Percentiles rank a stretch among this genome's conserved stretches.
phyloP scores from a whole-genome alignment of 1,140 invertebrate species.

The Trachelipus rathkii region DNA sequence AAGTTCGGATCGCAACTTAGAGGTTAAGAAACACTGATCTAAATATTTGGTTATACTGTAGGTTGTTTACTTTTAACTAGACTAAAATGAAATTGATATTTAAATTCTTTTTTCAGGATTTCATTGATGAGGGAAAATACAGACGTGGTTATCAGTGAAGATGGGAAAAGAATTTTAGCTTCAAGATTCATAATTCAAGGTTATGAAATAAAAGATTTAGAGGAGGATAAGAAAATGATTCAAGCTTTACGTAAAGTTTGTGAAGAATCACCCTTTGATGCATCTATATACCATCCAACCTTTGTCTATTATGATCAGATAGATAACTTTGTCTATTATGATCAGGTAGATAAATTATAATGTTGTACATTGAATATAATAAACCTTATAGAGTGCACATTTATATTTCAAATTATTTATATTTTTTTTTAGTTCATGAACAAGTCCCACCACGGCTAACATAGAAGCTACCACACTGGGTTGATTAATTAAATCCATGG shows the following conservation, averaged over 20 bases:
- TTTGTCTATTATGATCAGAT: not conserved
- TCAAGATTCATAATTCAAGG: conserved; percentile 7
- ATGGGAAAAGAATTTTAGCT: not conserved
- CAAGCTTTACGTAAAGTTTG: not conserved
- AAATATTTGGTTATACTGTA: too few relatives aligned
- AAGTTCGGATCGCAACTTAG: too few relatives aligned
- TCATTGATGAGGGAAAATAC: not conserved
- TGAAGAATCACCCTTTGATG: not conserved
- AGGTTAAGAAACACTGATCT: too few relatives aligned
- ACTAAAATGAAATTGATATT: too few relatives aligned
- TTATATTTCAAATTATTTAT: too few relatives aligned
- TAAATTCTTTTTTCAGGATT: not conserved
- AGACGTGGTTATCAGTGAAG: not conserved
- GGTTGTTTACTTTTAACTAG: too few relatives aligned
- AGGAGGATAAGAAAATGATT: not conserved
- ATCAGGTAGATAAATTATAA: not conserved
- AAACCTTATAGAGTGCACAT: too few relatives aligned
- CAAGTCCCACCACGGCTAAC: too few relatives aligned
- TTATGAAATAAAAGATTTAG: not conserved
- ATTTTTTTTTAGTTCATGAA: too few relatives aligned
- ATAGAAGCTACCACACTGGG: too few relatives aligned
- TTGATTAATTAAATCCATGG: too few relatives aligned
- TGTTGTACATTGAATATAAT: too few relatives aligned
- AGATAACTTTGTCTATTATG: not conserved
- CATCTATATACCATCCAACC: not conserved